Evolutionary conservation across 2,113 vertebrate genomes (phyloP), one percentile per base, ranked within the genome.

Genomic region (Pollachius pollachius): DNA sequence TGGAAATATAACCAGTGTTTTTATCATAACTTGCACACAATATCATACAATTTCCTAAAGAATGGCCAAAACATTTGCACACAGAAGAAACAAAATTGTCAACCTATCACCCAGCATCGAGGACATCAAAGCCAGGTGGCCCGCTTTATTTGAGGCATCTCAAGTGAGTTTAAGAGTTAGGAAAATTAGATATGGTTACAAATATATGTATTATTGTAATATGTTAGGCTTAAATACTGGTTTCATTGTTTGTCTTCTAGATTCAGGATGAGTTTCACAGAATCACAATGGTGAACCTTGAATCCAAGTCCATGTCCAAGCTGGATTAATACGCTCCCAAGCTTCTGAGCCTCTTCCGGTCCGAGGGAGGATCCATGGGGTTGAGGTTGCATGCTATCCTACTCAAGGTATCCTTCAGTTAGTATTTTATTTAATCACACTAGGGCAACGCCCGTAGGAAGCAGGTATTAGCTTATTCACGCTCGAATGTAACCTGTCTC

Each of bases 101-200:
- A 62, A 70, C 48, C 23, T 62, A 30, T 69, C 65, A 16, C 66
- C 65, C 58, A 66, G 27, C 70, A 68, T 79, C 9, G 64, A 68
- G 15, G 77, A 77, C 52, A n/a, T n/a, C n/a, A 67, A 79, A 69
- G 76, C 65, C 58, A 79, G 69, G 75, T 82, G 73, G 72, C 76
- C 76, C 56, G 69, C 67, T 79, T 64, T 70, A 13, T 79, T 73
- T 82, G 72, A 72, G 41, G 15, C 70, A 70, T 64, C 63, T 65
- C 67, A 77, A 52, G 78, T 73, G 19, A 70, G 68, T 57, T 30
- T 64, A 57, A 65, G 62, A 17, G 62, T 69, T 69, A 65, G 52
- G 56, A 25, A 64, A 57, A 71, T 56, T 71, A 57, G 18, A 57
- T 25, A 48, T 65, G 56, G 61, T 71, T n/a, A 63, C 52, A 25